Evolutionary conservation across 2,113 vertebrate genomes (phyloP).

Genomic region (Tachysurus vachellii): DNA sequence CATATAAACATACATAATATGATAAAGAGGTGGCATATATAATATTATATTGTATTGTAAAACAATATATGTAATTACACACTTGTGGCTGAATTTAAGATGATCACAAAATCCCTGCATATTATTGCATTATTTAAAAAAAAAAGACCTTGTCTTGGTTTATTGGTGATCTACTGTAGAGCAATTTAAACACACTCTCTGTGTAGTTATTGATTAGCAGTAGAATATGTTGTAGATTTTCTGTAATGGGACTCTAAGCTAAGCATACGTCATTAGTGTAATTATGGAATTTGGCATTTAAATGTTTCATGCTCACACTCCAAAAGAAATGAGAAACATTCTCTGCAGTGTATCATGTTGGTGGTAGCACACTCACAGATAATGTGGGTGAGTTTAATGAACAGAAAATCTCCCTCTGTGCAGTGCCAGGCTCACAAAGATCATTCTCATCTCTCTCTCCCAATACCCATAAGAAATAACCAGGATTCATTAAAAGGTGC

Average conservation of each 20-base stretch:
- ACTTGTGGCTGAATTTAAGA: not conserved
- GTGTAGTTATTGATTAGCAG: conserved; percentile 2
- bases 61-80: not conserved
- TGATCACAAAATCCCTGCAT: not conserved
- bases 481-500: conserved; percentile 42
- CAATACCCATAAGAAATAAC: not conserved
- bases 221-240: not conserved
- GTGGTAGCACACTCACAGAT: conserved; percentile 6
- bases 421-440: conserved; percentile 23
- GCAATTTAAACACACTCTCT: not conserved
- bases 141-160: not conserved
- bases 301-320: not conserved
- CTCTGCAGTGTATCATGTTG: not conserved
- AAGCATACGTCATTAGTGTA: not conserved
- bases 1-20: not conserved
- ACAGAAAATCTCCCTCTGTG: conserved; percentile 26
- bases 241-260: not conserved
- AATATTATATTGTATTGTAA: not conserved
- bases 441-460: conserved; percentile 19
- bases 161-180: not conserved
- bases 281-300: not conserved
- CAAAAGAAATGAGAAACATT: not conserved
- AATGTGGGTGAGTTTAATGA: conserved; percentile 44
- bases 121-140: not conserved
- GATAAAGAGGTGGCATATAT: not conserved